Evolutionary conservation across 2,113 vertebrate species (phyloP), one percentile per base, ranked within the genome.

Genomic region (Procapra przewalskii): DNA sequence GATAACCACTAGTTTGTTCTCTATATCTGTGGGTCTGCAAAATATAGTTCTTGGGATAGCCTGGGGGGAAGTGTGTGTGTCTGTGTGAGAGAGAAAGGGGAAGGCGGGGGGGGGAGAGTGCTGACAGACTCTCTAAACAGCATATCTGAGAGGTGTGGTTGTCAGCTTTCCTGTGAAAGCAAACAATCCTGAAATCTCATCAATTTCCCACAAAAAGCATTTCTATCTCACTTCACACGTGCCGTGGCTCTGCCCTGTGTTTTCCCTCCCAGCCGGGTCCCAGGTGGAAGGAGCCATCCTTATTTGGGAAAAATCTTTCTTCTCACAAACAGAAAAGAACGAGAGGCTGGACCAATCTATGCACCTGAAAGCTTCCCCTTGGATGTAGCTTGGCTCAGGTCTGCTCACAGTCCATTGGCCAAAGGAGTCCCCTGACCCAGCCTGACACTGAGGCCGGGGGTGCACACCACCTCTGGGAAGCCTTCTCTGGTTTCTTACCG

Each of bases 261-360:
- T 88, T 85, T 71, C 21, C 33, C 5, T 40, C n/a, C 67, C 67
- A 81, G 55, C 52, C 10, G 55, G 94, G 64, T 45, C 60, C 60
- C 36, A 25, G 45, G 67, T 81, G 59, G 83, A 77, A 90, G 75
- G 57, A 67, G 57, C 3, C 17, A 12, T 14, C 57, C 50, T 92
- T 48, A 13, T 80, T 48, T 59, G 15, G 50, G 62, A 77, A 90
- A 86, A 5, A 14, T 16, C 55, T 91, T 96, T 87, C 62, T 87
- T 64, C 16, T 90, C 11, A 52, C 54, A 88, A 88, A 87, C 80
- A 91, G 71, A 36, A 81, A 52, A 92, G 90, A 92, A 36, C 7
- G 59, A 94, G 80, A 67, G 29, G 25, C 77, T 31, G 8, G 77
- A 60, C 45, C 90, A 87, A 91, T 43, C 11, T 55, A 31, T 10